Evolutionary conservation across 2,113 vertebrate species (phyloP).

Genomic region (Sinocyclocheilus grahami): DNA sequence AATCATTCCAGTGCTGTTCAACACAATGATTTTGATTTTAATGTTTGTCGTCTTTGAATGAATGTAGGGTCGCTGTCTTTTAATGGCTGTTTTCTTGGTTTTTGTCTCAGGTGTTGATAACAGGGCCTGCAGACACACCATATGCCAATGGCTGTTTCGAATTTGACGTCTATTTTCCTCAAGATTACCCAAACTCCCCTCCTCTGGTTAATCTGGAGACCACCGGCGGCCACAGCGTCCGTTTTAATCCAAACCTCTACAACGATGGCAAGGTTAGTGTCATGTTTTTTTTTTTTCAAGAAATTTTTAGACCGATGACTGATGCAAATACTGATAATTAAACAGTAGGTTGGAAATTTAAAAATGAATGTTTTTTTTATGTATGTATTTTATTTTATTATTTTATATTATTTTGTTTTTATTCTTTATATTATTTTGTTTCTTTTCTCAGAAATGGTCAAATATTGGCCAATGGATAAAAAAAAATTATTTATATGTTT

Average conservation of each 20-base stretch:
- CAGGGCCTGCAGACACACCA: slow-evolving; percentile 95
- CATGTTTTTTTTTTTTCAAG: too few relatives aligned
- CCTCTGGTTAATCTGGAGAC: slow-evolving; percentile 98
- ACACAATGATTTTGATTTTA: neutral
- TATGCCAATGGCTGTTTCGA: slow-evolving; percentile 98
- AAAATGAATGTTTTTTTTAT: too few relatives aligned
- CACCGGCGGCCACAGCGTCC: slow-evolving; percentile 95
- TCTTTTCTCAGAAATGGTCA: too few relatives aligned
- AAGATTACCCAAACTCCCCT: slow-evolving; percentile 98
- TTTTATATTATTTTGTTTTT: too few relatives aligned
- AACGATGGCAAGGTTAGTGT: slow-evolving; percentile 93
- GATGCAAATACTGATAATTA: too few relatives aligned
- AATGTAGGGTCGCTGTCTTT: too few relatives aligned
- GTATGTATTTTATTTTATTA: too few relatives aligned
- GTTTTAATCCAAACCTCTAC: slow-evolving; percentile 99
- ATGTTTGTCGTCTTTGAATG: slow-evolving; percentile 1
- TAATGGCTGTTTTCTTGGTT: neutral
- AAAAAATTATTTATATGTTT: too few relatives aligned
- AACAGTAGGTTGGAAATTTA: too few relatives aligned
- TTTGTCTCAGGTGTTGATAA: slow-evolving; percentile 89
- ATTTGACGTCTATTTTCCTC: slow-evolving; percentile 98
- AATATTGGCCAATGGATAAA: too few relatives aligned
- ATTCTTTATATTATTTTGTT: too few relatives aligned
- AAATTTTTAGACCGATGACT: too few relatives aligned
- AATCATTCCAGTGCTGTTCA: neutral